Conservation (phyloP, 2,113 vertebrate genomes). For the Rattus norvegicus region DNA sequence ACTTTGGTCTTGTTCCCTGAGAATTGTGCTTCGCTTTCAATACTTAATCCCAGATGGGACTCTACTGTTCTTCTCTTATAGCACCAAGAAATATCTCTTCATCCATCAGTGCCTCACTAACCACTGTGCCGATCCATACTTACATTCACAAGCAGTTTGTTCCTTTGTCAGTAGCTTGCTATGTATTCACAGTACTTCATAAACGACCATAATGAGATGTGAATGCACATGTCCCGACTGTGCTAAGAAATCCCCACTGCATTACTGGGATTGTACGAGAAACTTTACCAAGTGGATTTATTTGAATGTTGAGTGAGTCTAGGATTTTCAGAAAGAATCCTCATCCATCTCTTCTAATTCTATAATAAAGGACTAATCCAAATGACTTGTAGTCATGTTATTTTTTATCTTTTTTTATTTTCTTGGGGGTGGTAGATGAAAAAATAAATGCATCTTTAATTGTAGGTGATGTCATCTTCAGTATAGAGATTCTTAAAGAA, state of each 20-base stretch:
- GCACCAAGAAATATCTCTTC: slow-evolving; percentile 37
- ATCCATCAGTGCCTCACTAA: slow-evolving; percentile 50
- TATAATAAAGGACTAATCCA: slow-evolving; percentile 29
- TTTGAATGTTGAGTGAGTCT: slow-evolving; percentile 22
- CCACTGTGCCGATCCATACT: slow-evolving; percentile 35
- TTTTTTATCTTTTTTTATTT: background rate
- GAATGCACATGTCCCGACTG: background rate
- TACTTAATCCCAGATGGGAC: background rate
- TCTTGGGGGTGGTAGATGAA: background rate
- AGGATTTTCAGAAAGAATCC: slow-evolving; percentile 1
- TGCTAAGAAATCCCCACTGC: background rate
- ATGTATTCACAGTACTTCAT: background rate
- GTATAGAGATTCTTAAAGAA: background rate
- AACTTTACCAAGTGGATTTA: background rate
- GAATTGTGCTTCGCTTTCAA: background rate
- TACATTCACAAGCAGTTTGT: background rate
- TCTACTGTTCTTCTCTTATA: background rate
- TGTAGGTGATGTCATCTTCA: background rate
- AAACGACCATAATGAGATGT: background rate
- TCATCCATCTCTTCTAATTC: slow-evolving; percentile 28
- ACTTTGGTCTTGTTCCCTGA: slow-evolving; percentile 19
- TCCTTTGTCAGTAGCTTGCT: slow-evolving; percentile 7
- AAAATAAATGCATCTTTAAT: background rate
- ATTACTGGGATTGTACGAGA: background rate
- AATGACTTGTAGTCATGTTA: background rate